A percentile compares a stretch with the other conserved stretches of the same genome.
Evolutionary conservation across 2,888 invertebrate species (phyloP).

Genomic region (Trichogramma dendrolimi): DNA sequence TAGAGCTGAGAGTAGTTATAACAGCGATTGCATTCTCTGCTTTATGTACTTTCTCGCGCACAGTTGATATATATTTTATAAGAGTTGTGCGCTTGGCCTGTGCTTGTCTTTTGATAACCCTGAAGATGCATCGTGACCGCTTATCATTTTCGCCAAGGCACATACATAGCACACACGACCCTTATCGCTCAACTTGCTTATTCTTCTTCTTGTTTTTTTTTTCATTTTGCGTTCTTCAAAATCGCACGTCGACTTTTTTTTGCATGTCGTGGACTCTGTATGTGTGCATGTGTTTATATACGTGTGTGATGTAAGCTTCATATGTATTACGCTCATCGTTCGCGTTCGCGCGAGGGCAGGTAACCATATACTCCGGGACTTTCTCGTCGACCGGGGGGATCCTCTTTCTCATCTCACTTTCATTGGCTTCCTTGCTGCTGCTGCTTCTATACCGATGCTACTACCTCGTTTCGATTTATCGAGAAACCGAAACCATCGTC

Average conservation of each 20-base stretch:
- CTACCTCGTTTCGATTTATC: slow-evolving; percentile 49
- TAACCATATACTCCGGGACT: slow-evolving; percentile 36
- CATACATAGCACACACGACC: not conserved
- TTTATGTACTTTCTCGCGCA: slow-evolving; percentile 6
- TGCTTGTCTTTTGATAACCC: slow-evolving; percentile 50
- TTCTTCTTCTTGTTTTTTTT: too few species aligned
- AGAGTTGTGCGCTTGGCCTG: slow-evolving; percentile 48
- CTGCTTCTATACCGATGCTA: too few species aligned
- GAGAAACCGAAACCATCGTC: slow-evolving; percentile 48
- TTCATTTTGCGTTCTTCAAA: too few species aligned
- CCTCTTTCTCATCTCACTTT: slow-evolving; percentile 47
- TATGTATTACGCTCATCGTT: too few species aligned
- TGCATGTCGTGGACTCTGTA: too few species aligned
- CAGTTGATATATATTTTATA: not conserved
- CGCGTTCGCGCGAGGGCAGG: slow-evolving; percentile 3
- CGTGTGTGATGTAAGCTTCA: too few species aligned
- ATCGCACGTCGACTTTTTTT: too few species aligned
- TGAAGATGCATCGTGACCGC: slow-evolving; percentile 49
- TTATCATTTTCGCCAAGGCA: slow-evolving; percentile 39
- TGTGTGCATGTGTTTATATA: too few species aligned
- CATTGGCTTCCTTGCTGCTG: slow-evolving; percentile 35
- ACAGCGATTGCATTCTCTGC: not conserved
- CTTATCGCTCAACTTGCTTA: slow-evolving; percentile 44
- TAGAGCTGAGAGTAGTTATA: too few species aligned
- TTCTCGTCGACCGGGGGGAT: slow-evolving; percentile 35